Evolutionary conservation across 2,797 vertebrate genomes (phyloP).

Genomic region (Sus cebifrons): DNA sequence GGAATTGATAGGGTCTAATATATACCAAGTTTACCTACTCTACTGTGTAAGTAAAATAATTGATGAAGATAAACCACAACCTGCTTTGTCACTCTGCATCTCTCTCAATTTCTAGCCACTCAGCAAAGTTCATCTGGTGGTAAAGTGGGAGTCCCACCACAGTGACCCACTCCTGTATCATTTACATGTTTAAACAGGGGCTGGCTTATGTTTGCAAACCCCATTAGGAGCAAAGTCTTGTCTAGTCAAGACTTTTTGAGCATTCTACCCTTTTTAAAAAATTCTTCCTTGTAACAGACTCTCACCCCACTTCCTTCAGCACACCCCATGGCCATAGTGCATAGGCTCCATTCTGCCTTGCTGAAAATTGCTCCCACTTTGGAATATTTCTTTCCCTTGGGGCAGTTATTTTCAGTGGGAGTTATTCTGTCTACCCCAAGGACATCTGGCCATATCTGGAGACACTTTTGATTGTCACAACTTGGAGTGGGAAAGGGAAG

Average conservation of each 20-base stretch:
- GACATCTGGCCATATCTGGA: not conserved
- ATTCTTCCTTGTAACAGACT: not conserved
- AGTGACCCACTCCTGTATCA: not conserved
- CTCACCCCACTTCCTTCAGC: accelerated
- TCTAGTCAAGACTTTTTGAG: not conserved
- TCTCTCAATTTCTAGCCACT: not conserved
- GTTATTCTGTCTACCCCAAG: not conserved
- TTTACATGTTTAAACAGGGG: not conserved
- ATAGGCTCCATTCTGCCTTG: not conserved
- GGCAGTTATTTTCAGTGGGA: not conserved
- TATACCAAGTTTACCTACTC: not conserved
- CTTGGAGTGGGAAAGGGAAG: not conserved
- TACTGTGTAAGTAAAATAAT: not conserved
- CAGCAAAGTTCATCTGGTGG: not conserved
- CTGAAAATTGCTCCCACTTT: not conserved
- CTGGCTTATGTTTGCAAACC: not conserved
- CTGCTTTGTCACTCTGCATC: not conserved
- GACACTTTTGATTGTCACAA: not conserved
- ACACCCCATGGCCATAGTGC: not conserved
- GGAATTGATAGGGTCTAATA: constrained; percentile 70
- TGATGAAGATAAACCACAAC: not conserved
- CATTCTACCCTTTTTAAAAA: not conserved
- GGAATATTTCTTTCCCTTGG: not conserved
- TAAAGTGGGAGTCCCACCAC: not conserved
- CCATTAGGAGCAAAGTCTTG: not conserved